phyloP scores from a whole-genome alignment of 2,113 vertebrate genomes.

The Perognathus longimembris region DNA sequence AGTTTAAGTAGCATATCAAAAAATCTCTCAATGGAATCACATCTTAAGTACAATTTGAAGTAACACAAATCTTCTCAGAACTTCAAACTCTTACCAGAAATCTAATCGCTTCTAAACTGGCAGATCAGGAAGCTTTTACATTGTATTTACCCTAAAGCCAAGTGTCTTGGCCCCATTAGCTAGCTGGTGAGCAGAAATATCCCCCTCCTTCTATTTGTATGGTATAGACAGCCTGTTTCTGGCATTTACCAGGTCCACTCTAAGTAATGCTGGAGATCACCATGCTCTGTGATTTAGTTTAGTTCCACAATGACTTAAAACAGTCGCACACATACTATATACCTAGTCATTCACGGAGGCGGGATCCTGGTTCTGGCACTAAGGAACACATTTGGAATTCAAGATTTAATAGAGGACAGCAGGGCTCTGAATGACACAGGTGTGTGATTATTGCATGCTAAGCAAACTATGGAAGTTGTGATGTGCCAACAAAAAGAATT shows the following conservation, averaged over 20 bases:
- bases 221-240: rapidly evolving
- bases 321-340: background rate
- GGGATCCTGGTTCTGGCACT: background rate
- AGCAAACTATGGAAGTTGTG: background rate
- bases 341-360: background rate
- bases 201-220: background rate
- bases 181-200: background rate
- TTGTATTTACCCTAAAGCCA: background rate
- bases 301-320: background rate
- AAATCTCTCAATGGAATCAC: background rate
- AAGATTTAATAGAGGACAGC: background rate
- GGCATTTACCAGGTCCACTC: background rate
- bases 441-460: background rate
- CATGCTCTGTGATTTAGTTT: background rate
- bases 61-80: background rate
- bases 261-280: background rate
- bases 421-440: background rate
- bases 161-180: no score
- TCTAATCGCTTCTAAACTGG: background rate
- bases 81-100: background rate
- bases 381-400: background rate
- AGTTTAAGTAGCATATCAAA: background rate
- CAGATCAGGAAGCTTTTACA: background rate
- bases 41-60: background rate
- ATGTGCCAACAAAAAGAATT: background rate